Evolutionary conservation across 2,797 vertebrate species (phyloP), one percentile per base, ranked within the genome.

Genomic region (Betta splendens): DNA sequence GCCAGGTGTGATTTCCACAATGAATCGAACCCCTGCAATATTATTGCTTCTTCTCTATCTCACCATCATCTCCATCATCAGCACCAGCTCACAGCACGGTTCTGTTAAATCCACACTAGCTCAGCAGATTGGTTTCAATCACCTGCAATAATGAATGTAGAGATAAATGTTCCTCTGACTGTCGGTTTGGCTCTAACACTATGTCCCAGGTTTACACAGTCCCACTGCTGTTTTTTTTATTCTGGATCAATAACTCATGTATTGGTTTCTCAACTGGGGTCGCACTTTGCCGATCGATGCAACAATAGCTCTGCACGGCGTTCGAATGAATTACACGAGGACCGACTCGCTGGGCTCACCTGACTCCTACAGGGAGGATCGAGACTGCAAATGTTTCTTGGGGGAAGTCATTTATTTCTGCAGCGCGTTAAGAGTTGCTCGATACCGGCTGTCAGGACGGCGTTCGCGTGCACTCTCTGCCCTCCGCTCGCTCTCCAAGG

Each of bases 201-300:
- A 55, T 36, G 37, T 36, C 46, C 26, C 36, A 42, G 45, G 40
- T 17, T 59, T 64, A 37, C 33, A 49, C 7, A 15, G 29, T 39
- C 37, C 50, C 28, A 13, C 33, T 1, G 13, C 62, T 61, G 64
- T 68, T 80, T 83, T 17, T 68, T 77, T 81, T 20, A 66, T 58
- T 32, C n/a, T n/a, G 7, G 11, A 83, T 87, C 81, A 73, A 83
- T 80, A 80, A 74, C 69, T 68, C 70, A 35, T 66, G 64, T 75
- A 81, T 73, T 67, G 72, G 47, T 57, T 69, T 69, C 75, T 55
- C 57, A 53, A 64, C 38, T 33, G 42, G 47, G 53, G 53, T 70
- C 73, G 56, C 66, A 60, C 64, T 80, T 69, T 79, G 47, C 33
- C 35, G 65, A 66, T 84, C 70, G 5, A 87, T 85, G 37, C n/a